Conservation (phyloP, 2,797 vertebrate species). For the Knipowitschia caucasica region DNA sequence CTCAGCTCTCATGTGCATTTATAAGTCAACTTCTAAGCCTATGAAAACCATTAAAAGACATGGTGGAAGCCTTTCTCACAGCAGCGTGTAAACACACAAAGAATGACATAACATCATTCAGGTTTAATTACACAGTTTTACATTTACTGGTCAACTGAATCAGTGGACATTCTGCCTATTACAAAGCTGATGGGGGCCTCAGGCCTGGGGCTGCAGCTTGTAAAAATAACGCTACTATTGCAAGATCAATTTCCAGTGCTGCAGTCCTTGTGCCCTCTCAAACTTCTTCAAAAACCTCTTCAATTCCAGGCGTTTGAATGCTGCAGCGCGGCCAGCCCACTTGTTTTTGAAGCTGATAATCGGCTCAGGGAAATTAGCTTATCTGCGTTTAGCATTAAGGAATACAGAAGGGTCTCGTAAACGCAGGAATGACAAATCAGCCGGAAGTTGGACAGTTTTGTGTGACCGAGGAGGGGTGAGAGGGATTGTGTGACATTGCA, state of each 20-base stretch:
- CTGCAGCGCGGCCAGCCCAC: constrained; percentile 49
- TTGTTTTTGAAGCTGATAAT: constrained; percentile 67
- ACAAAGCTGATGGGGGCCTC: constrained; percentile 38
- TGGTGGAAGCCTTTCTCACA: no score
- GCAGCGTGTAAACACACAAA: no score
- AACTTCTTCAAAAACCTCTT: constrained; percentile 51
- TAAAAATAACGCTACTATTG: constrained; percentile 53
- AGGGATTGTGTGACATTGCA: constrained; percentile 1
- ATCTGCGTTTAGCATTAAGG: constrained; percentile 62
- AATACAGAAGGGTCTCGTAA: constrained; percentile 52
- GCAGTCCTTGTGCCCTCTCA: constrained; percentile 45
- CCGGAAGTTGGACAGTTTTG: constrained; percentile 14
- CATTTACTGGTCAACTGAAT: no score
- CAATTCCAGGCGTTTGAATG: constrained; percentile 53
- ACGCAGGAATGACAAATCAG: constrained; percentile 37
- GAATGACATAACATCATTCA: no score
- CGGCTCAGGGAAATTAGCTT: constrained; percentile 65
- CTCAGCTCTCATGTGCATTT: no score
- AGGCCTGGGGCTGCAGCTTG: constrained; percentile 37
- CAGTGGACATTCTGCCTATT: constrained; percentile 42
- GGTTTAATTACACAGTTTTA: no score
- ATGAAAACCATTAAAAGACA: no score
- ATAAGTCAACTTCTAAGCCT: no score
- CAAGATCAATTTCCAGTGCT: constrained; percentile 64
- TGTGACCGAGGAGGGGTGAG: constrained; percentile 12